These are phyloP conservation scores for Mongoloraphidia duomilia DNA, from an alignment of 2,888 invertebrate species.

Conservation along the genomic window DNA sequence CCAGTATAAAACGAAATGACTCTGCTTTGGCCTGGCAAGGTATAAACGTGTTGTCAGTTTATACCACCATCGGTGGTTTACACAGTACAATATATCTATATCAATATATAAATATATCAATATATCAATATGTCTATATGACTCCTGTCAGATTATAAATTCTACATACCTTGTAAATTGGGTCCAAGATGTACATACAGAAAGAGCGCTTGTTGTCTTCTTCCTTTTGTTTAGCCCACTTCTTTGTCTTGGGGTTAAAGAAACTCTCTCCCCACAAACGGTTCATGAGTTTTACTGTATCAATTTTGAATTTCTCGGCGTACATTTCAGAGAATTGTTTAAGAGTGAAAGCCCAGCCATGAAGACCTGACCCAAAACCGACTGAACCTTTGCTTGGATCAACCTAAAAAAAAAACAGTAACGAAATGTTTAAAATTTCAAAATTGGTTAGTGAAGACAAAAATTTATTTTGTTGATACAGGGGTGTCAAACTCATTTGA, in stretches of 20 bases:
- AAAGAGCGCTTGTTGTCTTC: constrained; percentile 91
- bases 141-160: background rate
- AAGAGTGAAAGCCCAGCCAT: constrained; percentile 99
- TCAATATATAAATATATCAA: too few relatives aligned
- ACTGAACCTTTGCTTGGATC: constrained; percentile 98
- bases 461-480: background rate
- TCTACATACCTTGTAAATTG: constrained; percentile 84
- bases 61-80: too few relatives aligned
- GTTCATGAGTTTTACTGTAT: constrained; percentile 94
- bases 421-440: constrained; percentile 9
- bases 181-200: constrained; percentile 97
- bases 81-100: too few relatives aligned
- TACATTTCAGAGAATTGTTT: constrained; percentile 99
- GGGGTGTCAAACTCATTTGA: too few relatives aligned
- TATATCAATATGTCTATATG: background rate
- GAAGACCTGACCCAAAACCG: constrained; percentile 98
- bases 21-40: too few relatives aligned
- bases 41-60: too few relatives aligned
- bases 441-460: too few relatives aligned
- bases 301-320: constrained; percentile 96
- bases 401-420: constrained; percentile 33
- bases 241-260: constrained; percentile 94
- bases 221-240: constrained; percentile 91
- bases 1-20: too few relatives aligned
- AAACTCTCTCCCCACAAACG: constrained; percentile 98